Percentiles rank a stretch among this genome's conserved stretches.
Evolutionary conservation across 2,113 vertebrate genomes (phyloP).

Genomic region (Reinhardtius hippoglossoides): DNA sequence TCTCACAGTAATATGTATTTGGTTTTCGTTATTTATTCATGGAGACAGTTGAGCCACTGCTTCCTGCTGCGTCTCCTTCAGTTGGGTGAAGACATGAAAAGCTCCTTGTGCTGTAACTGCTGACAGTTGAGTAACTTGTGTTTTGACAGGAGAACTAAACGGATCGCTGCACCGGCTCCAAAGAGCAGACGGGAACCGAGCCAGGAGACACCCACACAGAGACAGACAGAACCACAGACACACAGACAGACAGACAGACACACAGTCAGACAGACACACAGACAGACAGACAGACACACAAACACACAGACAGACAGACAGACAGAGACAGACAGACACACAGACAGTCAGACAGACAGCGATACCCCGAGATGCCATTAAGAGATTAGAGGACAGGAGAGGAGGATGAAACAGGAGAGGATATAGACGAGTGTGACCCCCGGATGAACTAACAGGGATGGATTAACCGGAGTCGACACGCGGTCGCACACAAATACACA

Average conservation of each 20-base stretch:
- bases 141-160: constrained; percentile 54
- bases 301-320: constrained; percentile 28
- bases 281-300: constrained; percentile 25
- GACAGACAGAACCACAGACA: background rate
- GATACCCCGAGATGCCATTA: constrained; percentile 61
- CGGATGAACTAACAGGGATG: constrained; percentile 29
- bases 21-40: background rate
- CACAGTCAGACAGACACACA: constrained; percentile 1
- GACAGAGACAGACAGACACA: constrained; percentile 14
- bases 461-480: constrained; percentile 45
- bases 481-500: constrained; percentile 28
- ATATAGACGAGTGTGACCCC: constrained; percentile 9
- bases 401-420: constrained; percentile 35
- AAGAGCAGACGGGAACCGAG: constrained; percentile 16
- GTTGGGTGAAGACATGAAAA: constrained; percentile 7
- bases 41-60: background rate
- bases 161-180: constrained; percentile 15
- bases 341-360: constrained; percentile 23
- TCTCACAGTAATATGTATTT: background rate
- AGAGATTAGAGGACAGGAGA: constrained; percentile 61
- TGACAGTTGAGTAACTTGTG: constrained; percentile 22
- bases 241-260: constrained; percentile 31
- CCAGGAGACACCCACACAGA: constrained; percentile 2
- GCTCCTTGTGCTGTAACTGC: background rate
- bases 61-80: background rate